Conservation (phyloP, 2,113 vertebrate species). For the Sylvilagus bachmani region DNA sequence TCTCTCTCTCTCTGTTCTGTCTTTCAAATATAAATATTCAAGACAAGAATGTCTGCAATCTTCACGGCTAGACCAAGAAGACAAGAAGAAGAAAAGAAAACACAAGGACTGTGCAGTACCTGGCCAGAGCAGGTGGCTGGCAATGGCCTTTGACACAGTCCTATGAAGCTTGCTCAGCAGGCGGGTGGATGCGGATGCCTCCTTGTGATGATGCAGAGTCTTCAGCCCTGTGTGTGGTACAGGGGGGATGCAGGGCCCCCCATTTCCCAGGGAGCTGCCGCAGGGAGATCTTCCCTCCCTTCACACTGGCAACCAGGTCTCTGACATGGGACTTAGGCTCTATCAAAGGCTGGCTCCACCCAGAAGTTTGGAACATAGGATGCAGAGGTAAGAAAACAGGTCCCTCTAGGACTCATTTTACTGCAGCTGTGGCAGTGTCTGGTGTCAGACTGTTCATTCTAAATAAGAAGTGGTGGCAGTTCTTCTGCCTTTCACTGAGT, state of each 20-base stretch:
- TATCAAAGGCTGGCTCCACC: not conserved
- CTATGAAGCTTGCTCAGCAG: not conserved
- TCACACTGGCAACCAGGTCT: not conserved
- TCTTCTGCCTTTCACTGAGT: no score
- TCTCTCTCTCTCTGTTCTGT: no score
- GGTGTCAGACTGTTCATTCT: not conserved
- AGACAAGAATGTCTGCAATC: not conserved
- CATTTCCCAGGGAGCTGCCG: no score
- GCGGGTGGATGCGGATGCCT: not conserved
- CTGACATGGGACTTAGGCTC: not conserved
- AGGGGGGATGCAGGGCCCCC: no score
- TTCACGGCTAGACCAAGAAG: not conserved
- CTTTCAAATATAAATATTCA: no score
- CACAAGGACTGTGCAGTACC: not conserved
- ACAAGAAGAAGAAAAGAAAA: not conserved
- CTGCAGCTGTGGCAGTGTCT: not conserved
- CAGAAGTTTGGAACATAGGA: not conserved
- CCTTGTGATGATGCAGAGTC: not conserved
- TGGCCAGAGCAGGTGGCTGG: not conserved
- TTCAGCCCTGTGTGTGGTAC: fast-evolving
- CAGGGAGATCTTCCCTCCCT: no score
- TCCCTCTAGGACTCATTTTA: not conserved
- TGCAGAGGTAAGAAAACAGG: not conserved
- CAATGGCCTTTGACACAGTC: fast-evolving
- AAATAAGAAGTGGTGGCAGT: not conserved